Conservation (phyloP, 2,797 vertebrate species). For the Acanthiza pusilla region DNA sequence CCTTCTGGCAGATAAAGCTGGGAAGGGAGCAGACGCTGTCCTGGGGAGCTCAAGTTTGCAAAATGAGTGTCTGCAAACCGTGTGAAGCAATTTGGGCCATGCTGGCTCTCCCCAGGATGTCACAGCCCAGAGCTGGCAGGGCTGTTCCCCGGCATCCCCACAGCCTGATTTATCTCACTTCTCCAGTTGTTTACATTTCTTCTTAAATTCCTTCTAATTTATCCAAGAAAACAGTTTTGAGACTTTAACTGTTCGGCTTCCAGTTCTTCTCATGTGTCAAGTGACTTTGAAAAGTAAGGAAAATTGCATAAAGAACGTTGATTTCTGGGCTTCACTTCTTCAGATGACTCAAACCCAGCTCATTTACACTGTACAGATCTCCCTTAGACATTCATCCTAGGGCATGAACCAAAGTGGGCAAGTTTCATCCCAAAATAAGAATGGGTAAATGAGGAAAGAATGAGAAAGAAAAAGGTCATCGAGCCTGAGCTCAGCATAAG, state of each 20-base stretch:
- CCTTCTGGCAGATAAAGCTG: fast-evolving
- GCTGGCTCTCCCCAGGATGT: neutral
- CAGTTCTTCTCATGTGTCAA: neutral
- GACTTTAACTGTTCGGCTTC: neutral
- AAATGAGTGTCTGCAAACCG: fast-evolving
- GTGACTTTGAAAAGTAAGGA: neutral
- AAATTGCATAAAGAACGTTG: fast-evolving
- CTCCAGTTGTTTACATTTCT: neutral
- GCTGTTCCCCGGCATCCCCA: neutral
- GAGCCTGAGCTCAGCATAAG: neutral
- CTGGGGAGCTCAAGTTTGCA: fast-evolving
- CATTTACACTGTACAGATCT: neutral
- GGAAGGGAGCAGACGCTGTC: fast-evolving
- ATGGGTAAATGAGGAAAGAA: neutral
- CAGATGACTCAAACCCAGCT: neutral
- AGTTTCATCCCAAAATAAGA: neutral
- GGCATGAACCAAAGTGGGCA: neutral
- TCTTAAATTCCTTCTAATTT: neutral
- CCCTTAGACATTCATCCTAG: neutral
- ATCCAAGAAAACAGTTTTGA: neutral
- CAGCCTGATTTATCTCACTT: neutral
- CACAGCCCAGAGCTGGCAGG: neutral
- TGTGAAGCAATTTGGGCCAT: neutral
- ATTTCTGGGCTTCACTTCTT: neutral
- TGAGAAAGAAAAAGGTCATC: neutral